Percentiles rank a stretch among this genome's conserved stretches.
These are phyloP conservation scores for Cryptoblepharus egeriae DNA, from an alignment of 2,797 vertebrate genomes.

Conservation along the genomic window DNA sequence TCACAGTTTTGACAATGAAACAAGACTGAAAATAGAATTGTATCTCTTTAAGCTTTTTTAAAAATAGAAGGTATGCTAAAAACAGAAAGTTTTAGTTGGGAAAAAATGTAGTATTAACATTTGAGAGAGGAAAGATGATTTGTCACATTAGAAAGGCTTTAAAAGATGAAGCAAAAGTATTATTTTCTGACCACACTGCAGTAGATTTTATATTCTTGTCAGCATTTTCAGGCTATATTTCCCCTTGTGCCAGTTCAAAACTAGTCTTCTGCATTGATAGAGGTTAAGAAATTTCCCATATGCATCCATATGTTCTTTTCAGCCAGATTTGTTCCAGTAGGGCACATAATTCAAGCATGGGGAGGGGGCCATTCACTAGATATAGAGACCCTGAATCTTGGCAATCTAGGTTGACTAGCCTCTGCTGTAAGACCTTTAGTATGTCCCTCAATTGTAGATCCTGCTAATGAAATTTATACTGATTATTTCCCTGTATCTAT, in stretches of 20 bases:
- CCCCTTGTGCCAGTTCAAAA: not conserved
- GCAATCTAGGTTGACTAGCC: too few species aligned
- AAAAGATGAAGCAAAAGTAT: not conserved
- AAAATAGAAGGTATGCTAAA: not conserved
- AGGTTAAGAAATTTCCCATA: not conserved
- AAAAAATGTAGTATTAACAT: not conserved
- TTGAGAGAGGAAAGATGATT: not conserved
- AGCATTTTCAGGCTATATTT: not conserved
- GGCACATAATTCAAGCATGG: not conserved
- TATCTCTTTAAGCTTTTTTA: not conserved
- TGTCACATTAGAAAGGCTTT: not conserved
- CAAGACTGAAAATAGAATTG: slow-evolving; percentile 17
- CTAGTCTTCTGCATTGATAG: not conserved
- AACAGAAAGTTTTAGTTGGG: not conserved
- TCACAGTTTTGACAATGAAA: slow-evolving; percentile 6
- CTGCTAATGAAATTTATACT: too few species aligned
- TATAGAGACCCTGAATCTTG: too few species aligned
- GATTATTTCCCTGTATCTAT: too few species aligned
- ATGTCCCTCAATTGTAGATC: too few species aligned
- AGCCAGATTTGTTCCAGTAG: not conserved
- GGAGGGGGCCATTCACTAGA: too few species aligned
- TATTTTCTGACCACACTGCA: not conserved
- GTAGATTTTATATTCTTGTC: not conserved
- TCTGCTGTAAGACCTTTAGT: too few species aligned
- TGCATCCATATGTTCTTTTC: not conserved